Base-by-base conservation (phyloP, 1,140 invertebrate species). In the Heliconius hermathena region DNA sequence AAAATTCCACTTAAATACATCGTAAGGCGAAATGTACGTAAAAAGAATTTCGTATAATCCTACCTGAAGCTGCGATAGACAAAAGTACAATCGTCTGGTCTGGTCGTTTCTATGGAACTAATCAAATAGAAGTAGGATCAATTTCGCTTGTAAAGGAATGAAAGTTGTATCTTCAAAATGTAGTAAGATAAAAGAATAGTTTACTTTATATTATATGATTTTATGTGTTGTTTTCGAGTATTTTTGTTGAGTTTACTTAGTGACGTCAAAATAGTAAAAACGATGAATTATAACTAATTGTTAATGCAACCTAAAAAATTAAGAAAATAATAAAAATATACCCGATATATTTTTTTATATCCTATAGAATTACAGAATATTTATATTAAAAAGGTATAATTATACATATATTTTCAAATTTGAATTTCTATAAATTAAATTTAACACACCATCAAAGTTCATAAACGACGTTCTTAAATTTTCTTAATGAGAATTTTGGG, bases 401-500 rank as follows among this genome's bases (percentile, higher is more conserved):
- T 26, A 66, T 5, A 57, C n/a, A 26, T 13, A 2, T 29, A 66
- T 29, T 66, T 29, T 66, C 1, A 54, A 71, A 73, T 70, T 74
- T 75, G 76, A 80, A 77, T 82, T 77, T 66, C 54, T 60, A 75
- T 52, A 73, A 82, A 82, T 79, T 82, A 74, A 77, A 82, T 82
- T 54, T 82, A 82, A 82, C 81, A 85, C 79, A 79, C 79, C 76
- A 84, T 85, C 76, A 83, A 81, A 83, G 79, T 83, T 85, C 81
- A 83, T 86, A 81, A 82, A 81, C 71, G 80, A 79, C 80, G 72
- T 78, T 72, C 85, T 83, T 81, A 82, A 84, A 86, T 85, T 88
- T 85, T 83, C 84, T 85, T 90, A 86, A 90, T 84, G 85, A 83
- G 82, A 76, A 86, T 83, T 83, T 89, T 84, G 79, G 84, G 84